phyloP scores from a whole-genome alignment of 2,797 vertebrate species.

The Chanos chanos region DNA sequence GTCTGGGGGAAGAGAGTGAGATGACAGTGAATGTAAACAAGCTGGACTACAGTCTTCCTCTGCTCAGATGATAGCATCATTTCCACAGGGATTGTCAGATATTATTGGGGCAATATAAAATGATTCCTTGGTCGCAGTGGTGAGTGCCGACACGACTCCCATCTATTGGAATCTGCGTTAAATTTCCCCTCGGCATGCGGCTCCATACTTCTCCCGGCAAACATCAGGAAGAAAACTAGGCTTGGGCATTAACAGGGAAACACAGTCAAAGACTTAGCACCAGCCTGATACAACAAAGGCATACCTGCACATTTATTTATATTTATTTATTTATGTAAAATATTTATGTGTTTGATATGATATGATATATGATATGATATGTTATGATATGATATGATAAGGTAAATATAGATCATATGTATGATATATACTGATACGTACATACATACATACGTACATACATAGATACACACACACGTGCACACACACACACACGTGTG shows the following conservation, averaged over 20 bases:
- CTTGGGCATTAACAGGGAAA: background rate
- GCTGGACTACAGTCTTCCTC: conserved; percentile 11
- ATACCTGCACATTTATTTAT: no score
- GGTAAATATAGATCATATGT: no score
- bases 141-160: background rate
- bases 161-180: background rate
- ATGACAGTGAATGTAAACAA: background rate
- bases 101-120: background rate
- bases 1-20: no score
- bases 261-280: no score
- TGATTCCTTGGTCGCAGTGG: background rate
- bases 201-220: background rate
- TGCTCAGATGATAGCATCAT: conserved; percentile 12
- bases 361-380: no score
- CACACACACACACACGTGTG: background rate
- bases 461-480: no score
- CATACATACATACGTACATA: no score
- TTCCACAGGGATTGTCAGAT: background rate
- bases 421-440: no score
- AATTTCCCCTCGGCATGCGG: background rate
- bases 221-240: background rate
- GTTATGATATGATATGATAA: no score
- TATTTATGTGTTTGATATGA: no score
- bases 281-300: no score
- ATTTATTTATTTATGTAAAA: no score